A percentile compares a stretch with the other conserved stretches of the same genome.
Conservation (phyloP, 2,797 vertebrate genomes). For the Buphagus erythrorhynchus region DNA sequence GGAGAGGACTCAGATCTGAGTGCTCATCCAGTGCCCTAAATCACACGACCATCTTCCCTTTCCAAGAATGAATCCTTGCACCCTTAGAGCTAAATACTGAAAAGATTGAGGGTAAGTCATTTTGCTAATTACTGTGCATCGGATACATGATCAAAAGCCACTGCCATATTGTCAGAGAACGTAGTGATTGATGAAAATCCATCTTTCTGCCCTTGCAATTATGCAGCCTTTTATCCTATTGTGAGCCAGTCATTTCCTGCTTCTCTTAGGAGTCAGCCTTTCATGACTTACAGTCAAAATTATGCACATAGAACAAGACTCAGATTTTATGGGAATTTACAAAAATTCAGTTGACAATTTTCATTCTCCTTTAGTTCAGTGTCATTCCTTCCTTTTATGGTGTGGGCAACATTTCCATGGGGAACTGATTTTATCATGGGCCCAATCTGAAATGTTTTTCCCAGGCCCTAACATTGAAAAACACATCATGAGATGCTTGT, state of each 20-base stretch:
- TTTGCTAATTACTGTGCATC: conserved; percentile 31
- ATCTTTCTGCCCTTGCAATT: neutral
- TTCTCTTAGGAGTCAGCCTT: conserved; percentile 15
- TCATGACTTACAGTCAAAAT: neutral
- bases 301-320: neutral
- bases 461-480: conserved; percentile 12
- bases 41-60: conserved; percentile 62
- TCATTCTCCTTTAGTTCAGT: neutral
- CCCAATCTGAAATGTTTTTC: conserved; percentile 5
- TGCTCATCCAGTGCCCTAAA: conserved; percentile 67
- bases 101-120: conserved; percentile 53
- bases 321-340: conserved; percentile 21
- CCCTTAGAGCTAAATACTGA: conserved; percentile 64
- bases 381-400: conserved; percentile 32
- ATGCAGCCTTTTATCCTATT: neutral
- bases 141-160: neutral
- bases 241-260: neutral
- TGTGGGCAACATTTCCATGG: neutral
- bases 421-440: neutral
- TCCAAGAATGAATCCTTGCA: conserved; percentile 58
- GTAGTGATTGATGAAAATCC: neutral
- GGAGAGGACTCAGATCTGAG: conserved; percentile 65
- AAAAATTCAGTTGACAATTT: conserved; percentile 8
- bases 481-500: neutral
- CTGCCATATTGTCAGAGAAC: neutral